Conservation (phyloP, 2,113 vertebrate species). For the Trachemys scripta region DNA sequence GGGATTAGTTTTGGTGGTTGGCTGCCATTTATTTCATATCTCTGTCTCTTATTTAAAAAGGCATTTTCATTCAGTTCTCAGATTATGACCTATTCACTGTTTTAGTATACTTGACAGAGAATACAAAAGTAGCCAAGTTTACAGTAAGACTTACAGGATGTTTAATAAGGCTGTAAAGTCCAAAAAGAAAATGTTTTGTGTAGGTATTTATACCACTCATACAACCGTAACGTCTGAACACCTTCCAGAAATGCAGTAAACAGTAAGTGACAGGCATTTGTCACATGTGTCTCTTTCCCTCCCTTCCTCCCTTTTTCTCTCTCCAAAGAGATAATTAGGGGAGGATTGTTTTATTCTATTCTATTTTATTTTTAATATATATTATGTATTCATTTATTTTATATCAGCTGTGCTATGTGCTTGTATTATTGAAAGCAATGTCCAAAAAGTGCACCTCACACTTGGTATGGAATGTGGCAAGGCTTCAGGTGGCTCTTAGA, state of each 20-base stretch:
- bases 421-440: background rate
- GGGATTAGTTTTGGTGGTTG: background rate
- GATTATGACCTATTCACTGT: background rate
- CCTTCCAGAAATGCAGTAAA: background rate
- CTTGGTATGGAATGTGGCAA: background rate
- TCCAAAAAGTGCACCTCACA: background rate
- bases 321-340: background rate
- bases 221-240: background rate
- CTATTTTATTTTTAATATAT: background rate
- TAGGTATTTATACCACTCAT: background rate
- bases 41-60: background rate
- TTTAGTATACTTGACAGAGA: background rate
- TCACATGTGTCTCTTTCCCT: background rate
- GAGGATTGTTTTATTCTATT: background rate
- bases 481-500: background rate
- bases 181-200: background rate
- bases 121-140: background rate
- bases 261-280: background rate
- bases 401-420: background rate
- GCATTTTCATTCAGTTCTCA: background rate
- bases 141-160: background rate
- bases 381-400: background rate
- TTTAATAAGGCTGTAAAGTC: background rate
- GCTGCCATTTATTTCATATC: background rate
- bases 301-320: background rate